Conservation (phyloP, 2,113 vertebrate species). For the Oncorhynchus clarkii region DNA sequence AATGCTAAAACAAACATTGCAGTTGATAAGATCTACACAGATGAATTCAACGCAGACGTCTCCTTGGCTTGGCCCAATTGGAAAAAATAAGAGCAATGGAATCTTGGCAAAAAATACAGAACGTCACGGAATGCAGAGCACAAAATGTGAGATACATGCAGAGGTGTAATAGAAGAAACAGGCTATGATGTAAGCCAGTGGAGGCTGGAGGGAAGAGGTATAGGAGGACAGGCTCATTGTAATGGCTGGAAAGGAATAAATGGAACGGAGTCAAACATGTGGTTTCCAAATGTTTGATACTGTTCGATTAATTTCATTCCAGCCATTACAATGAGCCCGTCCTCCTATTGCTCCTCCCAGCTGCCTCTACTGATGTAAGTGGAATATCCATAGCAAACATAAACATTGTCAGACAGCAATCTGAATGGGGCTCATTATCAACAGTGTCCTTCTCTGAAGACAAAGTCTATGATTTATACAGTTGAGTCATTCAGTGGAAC, state of each 20-base stretch:
- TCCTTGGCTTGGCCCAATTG: constrained; percentile 23
- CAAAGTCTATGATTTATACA: not conserved
- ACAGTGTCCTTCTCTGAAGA: not conserved
- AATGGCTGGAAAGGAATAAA: too few species aligned
- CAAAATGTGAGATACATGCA: not conserved
- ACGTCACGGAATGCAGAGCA: not conserved
- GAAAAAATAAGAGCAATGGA: constrained; percentile 39
- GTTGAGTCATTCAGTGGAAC: not conserved
- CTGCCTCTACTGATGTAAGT: not conserved
- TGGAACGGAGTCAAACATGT: too few species aligned
- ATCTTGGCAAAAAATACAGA: constrained; percentile 27
- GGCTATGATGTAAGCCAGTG: not conserved
- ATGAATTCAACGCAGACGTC: constrained; percentile 35
- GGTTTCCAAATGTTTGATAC: too few species aligned
- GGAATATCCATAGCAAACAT: not conserved
- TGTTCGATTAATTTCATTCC: too few species aligned
- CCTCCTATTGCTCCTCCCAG: too few species aligned
- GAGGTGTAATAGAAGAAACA: not conserved
- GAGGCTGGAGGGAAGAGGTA: not conserved
- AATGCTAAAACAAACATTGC: constrained; percentile 46
- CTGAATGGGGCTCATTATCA: not conserved
- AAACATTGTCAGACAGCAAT: not conserved
- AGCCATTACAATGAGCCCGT: too few species aligned
- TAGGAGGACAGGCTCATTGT: too few species aligned
- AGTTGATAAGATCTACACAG: constrained; percentile 53